Evolutionary conservation across 2,888 invertebrate genomes (phyloP).

Genomic region (Calephelis perditalis): DNA sequence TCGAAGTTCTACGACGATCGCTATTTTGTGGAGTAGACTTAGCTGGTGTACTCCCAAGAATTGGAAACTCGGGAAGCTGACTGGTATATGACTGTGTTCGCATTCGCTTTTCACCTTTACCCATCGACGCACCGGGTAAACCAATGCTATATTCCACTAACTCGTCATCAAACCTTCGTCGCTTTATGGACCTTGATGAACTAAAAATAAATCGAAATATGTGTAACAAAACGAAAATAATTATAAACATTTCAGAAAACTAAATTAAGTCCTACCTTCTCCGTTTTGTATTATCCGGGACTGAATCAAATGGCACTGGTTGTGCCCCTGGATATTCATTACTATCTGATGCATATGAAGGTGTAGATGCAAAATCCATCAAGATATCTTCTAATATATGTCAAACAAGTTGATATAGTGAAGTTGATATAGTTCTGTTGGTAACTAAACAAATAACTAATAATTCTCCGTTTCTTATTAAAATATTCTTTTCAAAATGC

Average conservation of each 20-base stretch:
- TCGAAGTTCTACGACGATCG: slow-evolving; percentile 53
- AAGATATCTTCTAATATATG: background rate
- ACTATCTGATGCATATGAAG: slow-evolving; percentile 60
- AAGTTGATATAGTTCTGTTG: too few relatives aligned
- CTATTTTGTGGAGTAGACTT: slow-evolving; percentile 43
- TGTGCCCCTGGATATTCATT: slow-evolving; percentile 59
- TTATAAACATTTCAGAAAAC: background rate
- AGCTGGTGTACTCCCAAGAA: slow-evolving; percentile 36
- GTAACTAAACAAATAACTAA: too few relatives aligned
- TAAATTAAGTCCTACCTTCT: slow-evolving; percentile 51
- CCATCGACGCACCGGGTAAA: slow-evolving; percentile 75
- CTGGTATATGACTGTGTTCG: slow-evolving; percentile 73
- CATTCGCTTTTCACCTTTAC: slow-evolving; percentile 66
- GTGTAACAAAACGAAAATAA: background rate
- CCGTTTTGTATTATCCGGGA: slow-evolving; percentile 66
- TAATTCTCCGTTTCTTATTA: too few relatives aligned
- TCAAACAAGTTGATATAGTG: too few relatives aligned
- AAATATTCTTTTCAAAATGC: too few relatives aligned
- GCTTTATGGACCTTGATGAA: slow-evolving; percentile 95
- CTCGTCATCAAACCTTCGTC: slow-evolving; percentile 98
- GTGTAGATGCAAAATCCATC: slow-evolving; percentile 67
- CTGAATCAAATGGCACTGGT: slow-evolving; percentile 50
- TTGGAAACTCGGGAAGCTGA: slow-evolving; percentile 67
- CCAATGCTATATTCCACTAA: slow-evolving; percentile 93
- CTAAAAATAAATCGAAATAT: slow-evolving; percentile 61